phyloP scores from a whole-genome alignment of 2,797 vertebrate genomes.

The Centroberyx gerrardi region DNA sequence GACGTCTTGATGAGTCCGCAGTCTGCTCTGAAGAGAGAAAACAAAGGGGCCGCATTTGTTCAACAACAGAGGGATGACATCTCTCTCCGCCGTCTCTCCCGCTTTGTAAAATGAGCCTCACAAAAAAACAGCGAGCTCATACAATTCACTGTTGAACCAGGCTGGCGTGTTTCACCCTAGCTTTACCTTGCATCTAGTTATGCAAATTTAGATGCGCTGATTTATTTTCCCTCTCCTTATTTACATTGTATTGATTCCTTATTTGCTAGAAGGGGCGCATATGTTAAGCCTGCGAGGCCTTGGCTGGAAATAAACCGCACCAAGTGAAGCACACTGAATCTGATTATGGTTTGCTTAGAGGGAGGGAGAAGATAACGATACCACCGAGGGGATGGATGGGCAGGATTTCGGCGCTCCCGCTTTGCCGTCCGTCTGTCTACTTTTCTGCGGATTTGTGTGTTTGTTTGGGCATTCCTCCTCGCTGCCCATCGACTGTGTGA shows the following conservation, averaged over 20 bases:
- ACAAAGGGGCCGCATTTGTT: conserved; percentile 38
- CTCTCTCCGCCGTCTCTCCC: conserved; percentile 23
- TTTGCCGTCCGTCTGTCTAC: conserved; percentile 32
- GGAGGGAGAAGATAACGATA: conserved; percentile 45
- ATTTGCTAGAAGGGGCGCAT: conserved; percentile 62
- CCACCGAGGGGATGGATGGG: conserved; percentile 35
- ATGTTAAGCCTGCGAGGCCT: conserved; percentile 56
- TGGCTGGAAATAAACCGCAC: conserved; percentile 60
- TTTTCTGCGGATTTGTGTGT: conserved; percentile 56
- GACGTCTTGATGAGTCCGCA: conserved; percentile 28
- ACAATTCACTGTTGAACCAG: conserved; percentile 35
- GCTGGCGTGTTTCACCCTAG: conserved; percentile 27
- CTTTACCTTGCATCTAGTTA: conserved; percentile 47
- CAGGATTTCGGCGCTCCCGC: conserved; percentile 26
- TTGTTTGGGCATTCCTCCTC: conserved; percentile 66
- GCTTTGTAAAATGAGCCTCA: conserved; percentile 44
- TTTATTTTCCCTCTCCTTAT: conserved; percentile 54
- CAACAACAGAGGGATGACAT: conserved; percentile 23
- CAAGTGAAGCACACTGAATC: conserved; percentile 63
- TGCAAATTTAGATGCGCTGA: conserved; percentile 41
- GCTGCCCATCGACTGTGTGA: conserved; percentile 48
- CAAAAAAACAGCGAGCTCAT: conserved; percentile 16
- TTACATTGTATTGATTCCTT: conserved; percentile 67
- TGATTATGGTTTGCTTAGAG: conserved; percentile 54
- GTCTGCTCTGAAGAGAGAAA: conserved; percentile 13